phyloP scores from a whole-genome alignment of 2,888 invertebrate genomes.

The Apamea crenata region DNA sequence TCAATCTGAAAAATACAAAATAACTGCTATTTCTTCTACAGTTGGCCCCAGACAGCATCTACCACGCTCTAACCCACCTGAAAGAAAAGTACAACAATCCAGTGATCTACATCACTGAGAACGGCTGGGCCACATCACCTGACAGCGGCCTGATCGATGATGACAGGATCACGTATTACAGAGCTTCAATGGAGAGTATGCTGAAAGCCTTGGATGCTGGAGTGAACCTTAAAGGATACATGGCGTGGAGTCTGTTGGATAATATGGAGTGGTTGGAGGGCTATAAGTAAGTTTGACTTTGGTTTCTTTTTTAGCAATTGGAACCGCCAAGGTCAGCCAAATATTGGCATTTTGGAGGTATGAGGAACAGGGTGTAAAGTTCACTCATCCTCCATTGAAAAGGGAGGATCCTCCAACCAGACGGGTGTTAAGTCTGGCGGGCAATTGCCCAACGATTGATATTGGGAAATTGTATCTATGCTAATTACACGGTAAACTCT shows the following conservation, averaged over 20 bases:
- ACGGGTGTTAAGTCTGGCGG: too few species aligned
- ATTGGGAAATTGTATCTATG: too few species aligned
- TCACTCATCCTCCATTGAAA: too few species aligned
- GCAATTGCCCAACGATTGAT: too few species aligned
- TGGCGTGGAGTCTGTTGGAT: constrained; percentile 92
- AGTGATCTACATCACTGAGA: constrained; percentile 90
- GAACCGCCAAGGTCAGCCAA: neutral
- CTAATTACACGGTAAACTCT: too few species aligned
- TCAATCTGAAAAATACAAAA: too few species aligned
- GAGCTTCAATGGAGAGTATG: constrained; percentile 81
- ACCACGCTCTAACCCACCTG: constrained; percentile 34
- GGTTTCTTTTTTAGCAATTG: neutral
- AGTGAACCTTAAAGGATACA: constrained; percentile 88
- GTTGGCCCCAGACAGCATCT: constrained; percentile 55
- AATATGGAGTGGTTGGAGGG: constrained; percentile 92
- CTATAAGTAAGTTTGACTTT: constrained; percentile 83
- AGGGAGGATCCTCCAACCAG: too few species aligned
- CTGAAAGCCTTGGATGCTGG: constrained; percentile 83
- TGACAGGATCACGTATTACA: constrained; percentile 80
- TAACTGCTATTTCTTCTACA: neutral
- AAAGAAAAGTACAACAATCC: constrained; percentile 78
- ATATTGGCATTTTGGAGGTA: neutral
- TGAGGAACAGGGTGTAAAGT: too few species aligned
- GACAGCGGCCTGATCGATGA: constrained; percentile 79
- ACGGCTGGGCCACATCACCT: constrained; percentile 86